Conservation (phyloP, 2,797 vertebrate genomes). For the Thaleichthys pacificus region DNA sequence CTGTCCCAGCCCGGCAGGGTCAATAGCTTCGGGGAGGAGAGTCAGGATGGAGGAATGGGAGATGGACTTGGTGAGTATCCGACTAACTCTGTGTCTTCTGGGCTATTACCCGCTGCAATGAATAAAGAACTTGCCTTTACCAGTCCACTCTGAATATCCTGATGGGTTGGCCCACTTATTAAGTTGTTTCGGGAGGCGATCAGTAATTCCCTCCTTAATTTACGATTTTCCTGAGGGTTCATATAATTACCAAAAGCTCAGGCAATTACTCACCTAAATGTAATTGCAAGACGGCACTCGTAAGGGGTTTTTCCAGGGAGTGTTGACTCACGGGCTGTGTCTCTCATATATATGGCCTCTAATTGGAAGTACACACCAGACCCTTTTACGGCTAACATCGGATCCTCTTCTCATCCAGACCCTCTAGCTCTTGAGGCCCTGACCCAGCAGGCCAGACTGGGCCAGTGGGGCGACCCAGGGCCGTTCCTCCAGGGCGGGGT, state of each 20-base stretch:
- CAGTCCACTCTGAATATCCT: neutral
- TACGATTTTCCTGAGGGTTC: neutral
- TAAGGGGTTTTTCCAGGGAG: no score
- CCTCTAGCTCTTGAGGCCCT: constrained; percentile 87
- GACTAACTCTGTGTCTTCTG: no score
- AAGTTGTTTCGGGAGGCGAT: neutral
- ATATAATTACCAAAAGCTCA: neutral
- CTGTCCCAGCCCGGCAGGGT: constrained; percentile 84
- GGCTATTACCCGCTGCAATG: no score
- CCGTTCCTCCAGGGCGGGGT: constrained; percentile 87
- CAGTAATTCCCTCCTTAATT: neutral
- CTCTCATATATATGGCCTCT: no score
- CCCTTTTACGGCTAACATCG: neutral
- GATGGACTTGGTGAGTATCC: constrained; percentile 86
- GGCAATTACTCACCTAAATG: neutral
- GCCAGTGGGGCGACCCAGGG: constrained; percentile 91
- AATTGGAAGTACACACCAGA: no score
- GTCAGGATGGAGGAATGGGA: constrained; percentile 80
- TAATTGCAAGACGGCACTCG: neutral
- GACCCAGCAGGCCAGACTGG: constrained; percentile 84
- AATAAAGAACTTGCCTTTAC: no score
- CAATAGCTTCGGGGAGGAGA: constrained; percentile 91
- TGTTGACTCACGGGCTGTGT: no score
- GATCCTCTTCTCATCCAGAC: constrained; percentile 72
- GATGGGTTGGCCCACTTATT: neutral